A percentile compares a stretch with the other conserved stretches of the same genome.
These are phyloP conservation scores for Myrmophylax atrothorax DNA, from an alignment of 2,113 vertebrate genomes.

Conservation along the genomic window DNA sequence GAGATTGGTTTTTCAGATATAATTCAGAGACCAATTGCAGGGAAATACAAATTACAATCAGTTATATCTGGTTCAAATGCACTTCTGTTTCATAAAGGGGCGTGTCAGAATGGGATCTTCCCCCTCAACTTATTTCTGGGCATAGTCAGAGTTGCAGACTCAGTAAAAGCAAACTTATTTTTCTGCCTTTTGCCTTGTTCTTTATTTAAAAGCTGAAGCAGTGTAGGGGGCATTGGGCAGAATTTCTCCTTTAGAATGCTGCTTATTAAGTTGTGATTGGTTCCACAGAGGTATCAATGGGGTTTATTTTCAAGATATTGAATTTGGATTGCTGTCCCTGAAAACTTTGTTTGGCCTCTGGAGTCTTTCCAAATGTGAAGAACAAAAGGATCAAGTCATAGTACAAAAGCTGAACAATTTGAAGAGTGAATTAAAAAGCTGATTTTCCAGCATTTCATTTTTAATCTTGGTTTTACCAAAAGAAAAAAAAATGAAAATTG, in stretches of 20 bases:
- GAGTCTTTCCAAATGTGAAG: not conserved
- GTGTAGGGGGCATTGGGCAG: not conserved
- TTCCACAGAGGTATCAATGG: not conserved
- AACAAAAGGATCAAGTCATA: not conserved
- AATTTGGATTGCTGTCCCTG: not conserved
- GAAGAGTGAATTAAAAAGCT: not conserved
- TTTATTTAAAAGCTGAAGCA: not conserved
- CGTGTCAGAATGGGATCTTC: not conserved
- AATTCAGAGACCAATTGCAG: not conserved
- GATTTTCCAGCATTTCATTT: not conserved
- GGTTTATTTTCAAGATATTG: not conserved
- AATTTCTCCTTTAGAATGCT: not conserved
- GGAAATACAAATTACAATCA: not conserved
- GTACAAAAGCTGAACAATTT: not conserved
- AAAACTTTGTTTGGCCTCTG: not conserved
- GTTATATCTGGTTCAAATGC: not conserved
- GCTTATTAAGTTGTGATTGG: not conserved
- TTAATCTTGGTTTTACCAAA: not conserved
- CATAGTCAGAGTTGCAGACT: not conserved
- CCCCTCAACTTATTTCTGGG: not conserved
- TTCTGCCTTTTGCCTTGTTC: not conserved
- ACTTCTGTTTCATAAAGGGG: not conserved
- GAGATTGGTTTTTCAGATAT: slow-evolving; percentile 21
- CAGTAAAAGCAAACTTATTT: not conserved
- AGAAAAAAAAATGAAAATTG: not conserved